phyloP scores from a whole-genome alignment of 2,797 vertebrate genomes.

The Naso thynnoides region DNA sequence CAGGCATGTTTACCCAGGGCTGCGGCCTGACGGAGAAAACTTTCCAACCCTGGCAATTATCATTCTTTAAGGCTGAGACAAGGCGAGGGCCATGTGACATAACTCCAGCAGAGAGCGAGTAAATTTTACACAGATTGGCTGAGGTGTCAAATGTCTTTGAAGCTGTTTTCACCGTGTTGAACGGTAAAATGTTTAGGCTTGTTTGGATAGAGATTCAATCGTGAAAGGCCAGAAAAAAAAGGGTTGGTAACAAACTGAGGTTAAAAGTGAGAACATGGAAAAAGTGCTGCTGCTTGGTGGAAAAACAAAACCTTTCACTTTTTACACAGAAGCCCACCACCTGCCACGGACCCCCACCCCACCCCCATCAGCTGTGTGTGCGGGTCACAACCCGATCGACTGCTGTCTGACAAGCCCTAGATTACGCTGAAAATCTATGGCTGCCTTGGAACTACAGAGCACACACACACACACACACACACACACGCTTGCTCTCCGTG shows the following conservation, averaged over 20 bases:
- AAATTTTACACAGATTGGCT: conserved; percentile 52
- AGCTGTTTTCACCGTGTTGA: conserved; percentile 29
- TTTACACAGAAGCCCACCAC: conserved; percentile 64
- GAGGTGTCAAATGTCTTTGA: conserved; percentile 58
- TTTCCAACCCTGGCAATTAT: conserved; percentile 85
- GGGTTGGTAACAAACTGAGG: not conserved
- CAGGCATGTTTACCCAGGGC: conserved; percentile 86
- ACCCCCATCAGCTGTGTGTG: conserved; percentile 62
- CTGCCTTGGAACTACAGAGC: conserved; percentile 55
- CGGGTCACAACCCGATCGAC: conserved; percentile 61
- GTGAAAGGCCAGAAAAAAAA: not conserved
- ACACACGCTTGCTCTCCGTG: conserved; percentile 36
- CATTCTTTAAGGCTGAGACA: conserved; percentile 84
- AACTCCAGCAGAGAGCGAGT: conserved; percentile 61
- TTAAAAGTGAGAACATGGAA: conserved; percentile 29
- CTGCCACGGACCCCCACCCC: conserved; percentile 52
- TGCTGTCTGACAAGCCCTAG: conserved; percentile 65
- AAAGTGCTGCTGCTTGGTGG: conserved; percentile 19
- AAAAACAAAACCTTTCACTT: conserved; percentile 70
- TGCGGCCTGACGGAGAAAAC: conserved; percentile 81
- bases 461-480: conserved; percentile 21
- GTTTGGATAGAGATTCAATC: not conserved
- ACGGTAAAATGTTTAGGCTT: conserved; percentile 31
- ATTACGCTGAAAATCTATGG: conserved; percentile 78
- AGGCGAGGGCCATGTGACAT: conserved; percentile 77